These are phyloP conservation scores for Pitta sordida DNA, from an alignment of 2,113 vertebrate species.

Conservation along the genomic window DNA sequence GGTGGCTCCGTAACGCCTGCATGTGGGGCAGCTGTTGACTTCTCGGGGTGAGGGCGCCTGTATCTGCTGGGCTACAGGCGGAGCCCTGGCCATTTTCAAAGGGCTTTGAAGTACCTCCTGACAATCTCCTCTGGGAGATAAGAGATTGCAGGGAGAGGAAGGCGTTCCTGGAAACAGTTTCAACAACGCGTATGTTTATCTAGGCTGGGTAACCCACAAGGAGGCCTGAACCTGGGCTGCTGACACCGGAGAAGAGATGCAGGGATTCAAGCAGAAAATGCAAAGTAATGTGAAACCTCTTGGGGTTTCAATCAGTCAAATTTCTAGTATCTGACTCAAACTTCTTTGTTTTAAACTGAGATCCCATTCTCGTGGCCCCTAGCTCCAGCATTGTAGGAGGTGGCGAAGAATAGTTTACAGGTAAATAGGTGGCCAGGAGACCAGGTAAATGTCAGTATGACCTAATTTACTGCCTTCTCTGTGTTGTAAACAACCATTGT, in stretches of 20 bases:
- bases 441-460: not conserved
- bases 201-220: conserved; percentile 26
- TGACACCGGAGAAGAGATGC: not conserved
- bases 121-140: conserved; percentile 59
- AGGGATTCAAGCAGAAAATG: conserved; percentile 19
- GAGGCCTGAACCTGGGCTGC: not conserved
- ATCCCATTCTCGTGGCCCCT: rapidly evolving
- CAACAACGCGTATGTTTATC: conserved; percentile 26
- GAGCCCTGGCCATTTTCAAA: conserved; percentile 63
- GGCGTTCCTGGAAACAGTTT: conserved; percentile 50
- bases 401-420: not conserved
- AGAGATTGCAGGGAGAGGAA: conserved; percentile 40
- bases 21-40: not conserved
- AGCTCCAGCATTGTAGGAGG: not conserved
- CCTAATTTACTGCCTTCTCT: not conserved
- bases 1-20: not conserved
- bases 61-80: conserved; percentile 23
- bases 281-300: not conserved
- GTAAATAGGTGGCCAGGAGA: not conserved
- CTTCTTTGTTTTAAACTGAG: not conserved
- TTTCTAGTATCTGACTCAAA: not conserved
- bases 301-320: rapidly evolving
- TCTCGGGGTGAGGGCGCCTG: not conserved
- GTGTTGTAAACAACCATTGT: not conserved
- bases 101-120: conserved; percentile 62